Conservation (phyloP, 2,888 invertebrate genomes). For the Hylaea fasciaria region DNA sequence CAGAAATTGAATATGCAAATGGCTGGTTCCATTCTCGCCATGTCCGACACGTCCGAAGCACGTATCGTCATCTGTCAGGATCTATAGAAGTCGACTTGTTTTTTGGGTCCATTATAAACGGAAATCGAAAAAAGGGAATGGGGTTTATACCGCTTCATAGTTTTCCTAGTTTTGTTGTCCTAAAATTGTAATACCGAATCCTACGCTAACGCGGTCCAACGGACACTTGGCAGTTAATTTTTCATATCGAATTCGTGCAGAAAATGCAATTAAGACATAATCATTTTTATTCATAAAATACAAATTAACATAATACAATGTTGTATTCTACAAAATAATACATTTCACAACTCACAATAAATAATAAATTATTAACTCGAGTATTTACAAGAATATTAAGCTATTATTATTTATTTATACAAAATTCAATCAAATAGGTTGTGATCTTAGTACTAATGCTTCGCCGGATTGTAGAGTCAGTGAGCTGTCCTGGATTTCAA, state of each 20-base stretch:
- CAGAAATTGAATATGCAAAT: conserved; percentile 20
- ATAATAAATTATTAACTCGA: background rate
- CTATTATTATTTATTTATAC: background rate
- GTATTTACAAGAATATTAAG: conserved; percentile 13
- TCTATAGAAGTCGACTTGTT: background rate
- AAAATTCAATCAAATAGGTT: conserved; percentile 43
- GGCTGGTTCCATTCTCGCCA: background rate
- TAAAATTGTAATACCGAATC: background rate
- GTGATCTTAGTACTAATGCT: conserved; percentile 57
- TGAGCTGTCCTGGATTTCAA: conserved; percentile 39
- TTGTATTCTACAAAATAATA: no score
- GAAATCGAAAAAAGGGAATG: background rate
- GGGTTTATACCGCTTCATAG: background rate
- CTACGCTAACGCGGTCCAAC: no score
- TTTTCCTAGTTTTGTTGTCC: background rate
- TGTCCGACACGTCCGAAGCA: background rate
- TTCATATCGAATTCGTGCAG: no score
- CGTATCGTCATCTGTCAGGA: background rate
- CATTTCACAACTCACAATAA: no score
- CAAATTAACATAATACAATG: no score
- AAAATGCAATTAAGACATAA: no score
- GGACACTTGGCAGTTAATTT: no score
- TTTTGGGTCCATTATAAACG: conserved; percentile 4
- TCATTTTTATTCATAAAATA: no score
- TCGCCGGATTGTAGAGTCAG: conserved; percentile 61